These are phyloP conservation scores for Petromus typicus DNA, from an alignment of 2,113 vertebrate species.

Conservation along the genomic window DNA sequence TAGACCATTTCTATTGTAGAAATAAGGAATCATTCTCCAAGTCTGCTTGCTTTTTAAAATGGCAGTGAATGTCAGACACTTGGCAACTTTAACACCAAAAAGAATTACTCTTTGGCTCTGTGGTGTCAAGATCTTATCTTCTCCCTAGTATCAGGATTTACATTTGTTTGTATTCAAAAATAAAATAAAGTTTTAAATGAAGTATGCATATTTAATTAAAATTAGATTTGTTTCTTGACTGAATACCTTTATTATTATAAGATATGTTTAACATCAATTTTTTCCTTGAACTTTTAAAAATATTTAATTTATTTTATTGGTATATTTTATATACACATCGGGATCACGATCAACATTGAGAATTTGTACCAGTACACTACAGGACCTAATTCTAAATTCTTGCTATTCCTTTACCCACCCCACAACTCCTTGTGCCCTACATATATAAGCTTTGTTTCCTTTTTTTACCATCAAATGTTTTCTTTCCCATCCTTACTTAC, in stretches of 20 bases:
- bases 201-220: background rate
- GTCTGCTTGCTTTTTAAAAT: background rate
- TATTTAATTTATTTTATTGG: no score
- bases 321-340: no score
- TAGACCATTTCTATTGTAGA: background rate
- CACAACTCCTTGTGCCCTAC: no score
- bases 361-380: no score
- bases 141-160: background rate
- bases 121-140: background rate
- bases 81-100: background rate
- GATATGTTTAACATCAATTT: background rate
- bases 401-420: no score
- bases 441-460: no score
- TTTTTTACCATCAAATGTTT: no score
- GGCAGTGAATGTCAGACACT: background rate
- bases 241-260: background rate
- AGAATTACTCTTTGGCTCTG: background rate
- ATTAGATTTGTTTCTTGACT: background rate
- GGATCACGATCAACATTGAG: no score
- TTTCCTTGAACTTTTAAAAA: no score
- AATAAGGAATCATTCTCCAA: background rate
- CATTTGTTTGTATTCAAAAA: background rate
- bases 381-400: no score
- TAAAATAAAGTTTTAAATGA: background rate
- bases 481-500: no score